Conservation (phyloP, 2,888 invertebrate genomes). For the Cyclophora punctaria region DNA sequence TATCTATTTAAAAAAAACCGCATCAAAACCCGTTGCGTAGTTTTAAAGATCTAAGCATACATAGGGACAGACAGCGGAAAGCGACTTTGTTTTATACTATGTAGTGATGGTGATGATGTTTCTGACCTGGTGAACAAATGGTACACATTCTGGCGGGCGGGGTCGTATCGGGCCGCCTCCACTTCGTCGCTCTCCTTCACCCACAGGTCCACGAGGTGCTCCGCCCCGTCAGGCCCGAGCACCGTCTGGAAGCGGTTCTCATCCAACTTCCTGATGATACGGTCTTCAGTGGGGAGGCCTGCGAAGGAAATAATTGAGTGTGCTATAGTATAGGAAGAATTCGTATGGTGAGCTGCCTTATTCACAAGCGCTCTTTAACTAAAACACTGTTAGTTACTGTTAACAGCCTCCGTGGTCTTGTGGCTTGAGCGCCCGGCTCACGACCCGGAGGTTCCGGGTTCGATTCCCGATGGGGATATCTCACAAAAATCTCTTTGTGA, state of each 20-base stretch:
- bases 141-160: slow-evolving; percentile 26
- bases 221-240: slow-evolving; percentile 20
- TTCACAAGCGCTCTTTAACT: neutral
- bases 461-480: too few species aligned
- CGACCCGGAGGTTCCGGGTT: too few species aligned
- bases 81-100: neutral
- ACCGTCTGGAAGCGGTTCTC: slow-evolving; percentile 29
- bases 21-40: too few species aligned
- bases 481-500: too few species aligned
- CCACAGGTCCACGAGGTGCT: slow-evolving; percentile 32
- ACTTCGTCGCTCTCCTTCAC: slow-evolving; percentile 27
- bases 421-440: too few species aligned
- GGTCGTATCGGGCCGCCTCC: slow-evolving; percentile 21
- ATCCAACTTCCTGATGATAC: slow-evolving; percentile 22
- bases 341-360: neutral
- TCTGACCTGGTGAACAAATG: slow-evolving; percentile 36
- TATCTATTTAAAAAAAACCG: too few species aligned
- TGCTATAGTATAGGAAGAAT: neutral
- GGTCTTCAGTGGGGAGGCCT: slow-evolving; percentile 18
- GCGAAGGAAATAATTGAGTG: neutral
- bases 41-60: neutral
- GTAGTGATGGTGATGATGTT: neutral
- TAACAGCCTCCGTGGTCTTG: too few species aligned
- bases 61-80: neutral
- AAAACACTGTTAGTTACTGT: too few species aligned